Conservation (phyloP, 2,888 invertebrate species). For the Anarsia innoxiella region DNA sequence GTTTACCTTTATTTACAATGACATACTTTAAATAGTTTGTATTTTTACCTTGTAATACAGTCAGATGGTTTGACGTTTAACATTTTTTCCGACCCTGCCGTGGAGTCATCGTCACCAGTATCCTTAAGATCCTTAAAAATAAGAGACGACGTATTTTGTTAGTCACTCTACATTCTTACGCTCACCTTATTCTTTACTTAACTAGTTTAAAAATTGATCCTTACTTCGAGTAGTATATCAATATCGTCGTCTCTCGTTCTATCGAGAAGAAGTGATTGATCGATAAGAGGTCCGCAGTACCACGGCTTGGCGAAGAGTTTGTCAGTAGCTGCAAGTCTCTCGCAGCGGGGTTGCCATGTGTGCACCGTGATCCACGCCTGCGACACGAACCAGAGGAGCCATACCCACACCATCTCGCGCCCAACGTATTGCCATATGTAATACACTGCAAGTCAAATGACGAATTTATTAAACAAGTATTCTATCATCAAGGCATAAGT, state of each 20-base stretch:
- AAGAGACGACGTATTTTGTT: conserved; percentile 5
- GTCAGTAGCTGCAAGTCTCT: conserved; percentile 88
- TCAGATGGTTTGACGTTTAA: conserved; percentile 82
- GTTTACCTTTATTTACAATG: background rate
- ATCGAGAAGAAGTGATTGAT: conserved; percentile 89
- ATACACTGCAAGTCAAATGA: conserved; percentile 56
- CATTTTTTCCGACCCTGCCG: conserved; percentile 37
- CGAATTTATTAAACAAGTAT: no score
- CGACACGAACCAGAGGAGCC: conserved; percentile 87
- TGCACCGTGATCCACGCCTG: conserved; percentile 92
- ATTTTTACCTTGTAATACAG: conserved; percentile 80
- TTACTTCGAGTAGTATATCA: conserved; percentile 63
- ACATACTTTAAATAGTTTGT: conserved; percentile 1
- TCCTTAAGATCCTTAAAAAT: conserved; percentile 38
- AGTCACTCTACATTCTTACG: background rate
- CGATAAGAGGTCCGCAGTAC: conserved; percentile 88
- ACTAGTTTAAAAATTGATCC: conserved; percentile 2
- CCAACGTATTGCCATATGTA: conserved; percentile 72
- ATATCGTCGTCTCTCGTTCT: conserved; percentile 81
- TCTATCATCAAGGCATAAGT: no score
- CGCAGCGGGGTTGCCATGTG: conserved; percentile 88
- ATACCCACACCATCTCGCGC: conserved; percentile 82
- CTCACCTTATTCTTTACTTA: background rate
- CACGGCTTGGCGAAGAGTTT: conserved; percentile 88
- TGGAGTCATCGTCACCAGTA: conserved; percentile 31